A percentile compares a stretch with the other conserved stretches of the same genome.
Evolutionary conservation across 2,888 invertebrate genomes (phyloP).

Genomic region (Prenolepis imparis): DNA sequence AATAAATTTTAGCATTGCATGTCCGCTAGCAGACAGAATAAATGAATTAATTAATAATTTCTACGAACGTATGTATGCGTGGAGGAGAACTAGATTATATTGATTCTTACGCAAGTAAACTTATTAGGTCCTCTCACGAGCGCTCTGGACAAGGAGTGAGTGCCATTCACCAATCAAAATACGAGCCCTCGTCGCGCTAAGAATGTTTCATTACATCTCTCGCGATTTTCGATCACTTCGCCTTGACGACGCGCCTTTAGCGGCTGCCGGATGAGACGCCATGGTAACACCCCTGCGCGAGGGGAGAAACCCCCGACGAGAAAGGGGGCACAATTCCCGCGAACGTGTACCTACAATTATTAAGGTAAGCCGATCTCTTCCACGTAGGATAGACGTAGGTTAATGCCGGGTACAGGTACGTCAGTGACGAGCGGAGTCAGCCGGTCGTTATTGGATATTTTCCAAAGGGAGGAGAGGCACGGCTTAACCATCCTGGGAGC

Average conservation of each 20-base stretch:
- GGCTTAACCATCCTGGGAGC: slow-evolving; percentile 60
- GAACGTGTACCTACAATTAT: slow-evolving; percentile 81
- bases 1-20: not conserved
- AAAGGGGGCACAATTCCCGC: slow-evolving; percentile 44
- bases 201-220: slow-evolving; percentile 84
- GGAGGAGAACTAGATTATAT: not conserved
- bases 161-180: slow-evolving; percentile 49
- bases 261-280: slow-evolving; percentile 70
- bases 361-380: slow-evolving; percentile 85
- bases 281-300: slow-evolving; percentile 83
- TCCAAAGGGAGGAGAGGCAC: slow-evolving; percentile 56
- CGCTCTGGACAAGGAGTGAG: slow-evolving; percentile 19
- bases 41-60: not conserved
- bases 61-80: not conserved
- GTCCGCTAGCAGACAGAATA: not conserved
- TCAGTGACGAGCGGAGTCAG: slow-evolving; percentile 56
- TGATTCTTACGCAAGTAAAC: not conserved
- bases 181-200: slow-evolving; percentile 66
- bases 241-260: slow-evolving; percentile 60
- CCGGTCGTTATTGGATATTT: slow-evolving; percentile 76
- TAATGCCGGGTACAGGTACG: slow-evolving; percentile 71
- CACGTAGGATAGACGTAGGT: slow-evolving; percentile 79
- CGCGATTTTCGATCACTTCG: slow-evolving; percentile 77
- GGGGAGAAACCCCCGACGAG: slow-evolving; percentile 21
- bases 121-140: not conserved